Conservation (phyloP, 2,888 invertebrate species). For the Zhengitettix transpicula region DNA sequence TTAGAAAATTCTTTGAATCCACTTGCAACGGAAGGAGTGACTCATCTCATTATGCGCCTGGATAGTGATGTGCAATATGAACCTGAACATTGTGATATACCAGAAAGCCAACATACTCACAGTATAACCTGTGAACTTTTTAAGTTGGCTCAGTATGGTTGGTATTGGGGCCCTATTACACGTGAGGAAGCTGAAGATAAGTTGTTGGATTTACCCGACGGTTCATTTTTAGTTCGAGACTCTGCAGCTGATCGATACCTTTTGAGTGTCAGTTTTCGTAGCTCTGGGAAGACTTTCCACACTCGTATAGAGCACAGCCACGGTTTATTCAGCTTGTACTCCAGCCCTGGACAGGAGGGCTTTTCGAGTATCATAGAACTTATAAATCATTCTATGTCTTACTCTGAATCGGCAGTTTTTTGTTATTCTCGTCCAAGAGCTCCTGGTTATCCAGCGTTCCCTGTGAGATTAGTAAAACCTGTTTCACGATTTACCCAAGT, state of each 20-base stretch:
- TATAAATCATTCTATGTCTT: slow-evolving; percentile 54
- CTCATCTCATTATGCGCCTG: background rate
- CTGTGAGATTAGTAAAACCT: slow-evolving; percentile 55
- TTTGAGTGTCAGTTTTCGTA: slow-evolving; percentile 52
- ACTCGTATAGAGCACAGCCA: slow-evolving; percentile 55
- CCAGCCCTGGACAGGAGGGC: slow-evolving; percentile 32
- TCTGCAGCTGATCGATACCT: slow-evolving; percentile 53
- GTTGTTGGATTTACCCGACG: slow-evolving; percentile 49
- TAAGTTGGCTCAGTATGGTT: slow-evolving; percentile 27
- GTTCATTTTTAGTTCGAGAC: slow-evolving; percentile 63
- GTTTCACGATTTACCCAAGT: slow-evolving; percentile 56
- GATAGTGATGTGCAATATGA: background rate
- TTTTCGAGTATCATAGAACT: slow-evolving; percentile 48
- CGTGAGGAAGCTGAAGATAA: slow-evolving; percentile 54
- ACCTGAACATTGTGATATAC: background rate
- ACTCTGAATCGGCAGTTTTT: slow-evolving; percentile 50
- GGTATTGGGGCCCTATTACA: slow-evolving; percentile 72
- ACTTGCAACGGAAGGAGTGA: background rate
- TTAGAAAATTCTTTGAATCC: background rate
- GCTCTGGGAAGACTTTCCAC: slow-evolving; percentile 50
- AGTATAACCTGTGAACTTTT: slow-evolving; percentile 12
- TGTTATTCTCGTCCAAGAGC: slow-evolving; percentile 52
- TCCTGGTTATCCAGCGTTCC: slow-evolving; percentile 49
- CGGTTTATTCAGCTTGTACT: slow-evolving; percentile 38
- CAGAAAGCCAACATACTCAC: slow-evolving; percentile 3